Evolutionary conservation across 2,888 invertebrate genomes (phyloP).

Genomic region (Hemistola chrysoprasaria): DNA sequence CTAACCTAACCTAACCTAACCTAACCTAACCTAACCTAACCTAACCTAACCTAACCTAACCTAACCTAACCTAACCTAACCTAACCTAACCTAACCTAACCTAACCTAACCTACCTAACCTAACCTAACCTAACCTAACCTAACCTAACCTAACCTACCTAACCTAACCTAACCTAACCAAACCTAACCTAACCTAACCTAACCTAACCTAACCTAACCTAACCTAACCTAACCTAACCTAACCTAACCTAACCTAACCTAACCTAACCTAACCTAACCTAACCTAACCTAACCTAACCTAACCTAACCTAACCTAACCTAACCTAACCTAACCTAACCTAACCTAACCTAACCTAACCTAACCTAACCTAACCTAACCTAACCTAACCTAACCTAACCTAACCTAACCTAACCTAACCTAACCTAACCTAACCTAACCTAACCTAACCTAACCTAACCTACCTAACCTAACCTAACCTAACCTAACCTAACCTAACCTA

Average conservation of each 20-base stretch:
- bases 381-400: conserved; percentile 25
- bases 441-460: conserved; percentile 29
- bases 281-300: conserved; percentile 32
- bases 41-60: conserved; percentile 22
- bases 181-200: conserved; percentile 31
- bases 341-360: conserved; percentile 30
- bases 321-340: conserved; percentile 32
- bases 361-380: conserved; percentile 28
- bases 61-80: conserved; percentile 22
- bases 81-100: conserved; percentile 21
- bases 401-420: conserved; percentile 27
- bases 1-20: conserved; percentile 22
- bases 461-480: conserved; percentile 25
- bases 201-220: conserved; percentile 32
- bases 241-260: conserved; percentile 31
- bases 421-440: conserved; percentile 29
- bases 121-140: conserved; percentile 23
- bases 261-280: conserved; percentile 33
- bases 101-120: too few species aligned
- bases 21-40: conserved; percentile 23
- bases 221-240: conserved; percentile 30
- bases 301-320: conserved; percentile 34
- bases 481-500: conserved; percentile 27
- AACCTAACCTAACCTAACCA: conserved; percentile 23
- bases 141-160: too few species aligned